Evolutionary conservation across 2,888 invertebrate genomes (phyloP).

Genomic region (Trissolcus japonicus): DNA sequence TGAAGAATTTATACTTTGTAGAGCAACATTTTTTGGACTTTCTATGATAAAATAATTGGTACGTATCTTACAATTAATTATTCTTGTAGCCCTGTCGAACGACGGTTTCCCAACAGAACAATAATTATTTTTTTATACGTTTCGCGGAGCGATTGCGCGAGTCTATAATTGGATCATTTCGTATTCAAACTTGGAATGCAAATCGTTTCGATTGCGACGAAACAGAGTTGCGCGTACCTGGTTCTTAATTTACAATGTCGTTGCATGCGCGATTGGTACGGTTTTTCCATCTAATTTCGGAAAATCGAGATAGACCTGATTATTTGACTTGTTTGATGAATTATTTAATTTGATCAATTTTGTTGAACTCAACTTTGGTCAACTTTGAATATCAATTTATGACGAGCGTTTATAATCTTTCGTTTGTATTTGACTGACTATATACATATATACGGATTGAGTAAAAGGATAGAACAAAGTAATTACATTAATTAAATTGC

Average conservation of each 20-base stretch:
- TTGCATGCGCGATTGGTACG: conserved; percentile 32
- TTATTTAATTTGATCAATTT: too few species aligned
- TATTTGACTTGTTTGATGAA: too few species aligned
- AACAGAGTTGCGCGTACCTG: conserved; percentile 22
- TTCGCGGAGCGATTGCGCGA: conserved; percentile 33
- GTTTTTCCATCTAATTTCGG: conserved; percentile 37
- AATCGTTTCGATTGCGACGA: conserved; percentile 35
- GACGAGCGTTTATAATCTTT: too few species aligned
- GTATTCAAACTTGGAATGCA: conserved; percentile 38
- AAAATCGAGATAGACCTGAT: conserved; percentile 14
- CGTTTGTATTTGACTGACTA: too few species aligned
- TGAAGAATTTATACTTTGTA: conserved; percentile 40
- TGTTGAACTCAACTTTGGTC: too few species aligned
- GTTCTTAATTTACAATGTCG: conserved; percentile 43
- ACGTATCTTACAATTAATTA: conserved; percentile 30
- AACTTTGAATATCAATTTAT: too few species aligned
- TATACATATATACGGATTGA: too few species aligned
- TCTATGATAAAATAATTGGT: conserved; percentile 20
- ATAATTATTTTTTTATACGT: conserved; percentile 40
- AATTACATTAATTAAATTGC: too few species aligned
- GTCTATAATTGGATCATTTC: conserved; percentile 31
- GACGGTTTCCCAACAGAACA: conserved; percentile 35
- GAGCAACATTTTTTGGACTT: conserved; percentile 31
- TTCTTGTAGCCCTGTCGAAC: background rate
- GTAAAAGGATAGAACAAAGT: too few species aligned